phyloP scores from a whole-genome alignment of 2,797 vertebrate species.

The Sarcophilus harrisii region DNA sequence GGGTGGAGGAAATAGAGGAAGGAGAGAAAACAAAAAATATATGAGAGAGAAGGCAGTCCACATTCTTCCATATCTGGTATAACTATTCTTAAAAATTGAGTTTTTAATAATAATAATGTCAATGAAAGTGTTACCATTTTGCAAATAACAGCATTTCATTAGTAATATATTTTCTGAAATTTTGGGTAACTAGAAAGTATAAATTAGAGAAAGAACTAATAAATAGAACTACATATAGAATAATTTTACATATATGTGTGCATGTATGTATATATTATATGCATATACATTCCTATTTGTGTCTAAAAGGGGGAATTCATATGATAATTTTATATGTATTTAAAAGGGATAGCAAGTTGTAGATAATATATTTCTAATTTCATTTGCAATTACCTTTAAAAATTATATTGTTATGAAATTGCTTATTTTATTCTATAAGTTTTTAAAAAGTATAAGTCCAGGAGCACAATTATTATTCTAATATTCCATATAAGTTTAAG shows the following conservation, averaged over 20 bases:
- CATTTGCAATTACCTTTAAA: not conserved
- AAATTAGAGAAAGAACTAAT: not conserved
- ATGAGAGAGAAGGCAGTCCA: not conserved
- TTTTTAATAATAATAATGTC: not conserved
- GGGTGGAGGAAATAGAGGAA: slow-evolving; percentile 56
- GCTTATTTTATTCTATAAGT: not conserved
- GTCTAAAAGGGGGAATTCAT: not conserved
- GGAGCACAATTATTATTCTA: not conserved
- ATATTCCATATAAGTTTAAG: not conserved
- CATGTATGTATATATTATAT: too few species aligned
- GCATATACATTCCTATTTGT: not conserved
- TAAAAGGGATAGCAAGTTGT: not conserved
- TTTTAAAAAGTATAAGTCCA: not conserved
- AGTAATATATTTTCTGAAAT: not conserved
- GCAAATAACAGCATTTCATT: not conserved
- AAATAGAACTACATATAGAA: not conserved
- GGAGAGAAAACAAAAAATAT: slow-evolving; percentile 34
- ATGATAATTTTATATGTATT: not conserved
- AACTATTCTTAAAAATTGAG: not conserved
- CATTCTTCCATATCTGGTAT: not conserved
- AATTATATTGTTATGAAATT: not conserved
- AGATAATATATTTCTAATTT: not conserved
- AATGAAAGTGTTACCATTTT: not conserved
- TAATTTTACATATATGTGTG: not conserved
- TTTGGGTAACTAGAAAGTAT: not conserved